A percentile compares a stretch with the other conserved stretches of the same genome.
These are phyloP conservation scores for Leptinotarsa lineolata DNA, from an alignment of 1,140 invertebrate genomes.

Conservation along the genomic window DNA sequence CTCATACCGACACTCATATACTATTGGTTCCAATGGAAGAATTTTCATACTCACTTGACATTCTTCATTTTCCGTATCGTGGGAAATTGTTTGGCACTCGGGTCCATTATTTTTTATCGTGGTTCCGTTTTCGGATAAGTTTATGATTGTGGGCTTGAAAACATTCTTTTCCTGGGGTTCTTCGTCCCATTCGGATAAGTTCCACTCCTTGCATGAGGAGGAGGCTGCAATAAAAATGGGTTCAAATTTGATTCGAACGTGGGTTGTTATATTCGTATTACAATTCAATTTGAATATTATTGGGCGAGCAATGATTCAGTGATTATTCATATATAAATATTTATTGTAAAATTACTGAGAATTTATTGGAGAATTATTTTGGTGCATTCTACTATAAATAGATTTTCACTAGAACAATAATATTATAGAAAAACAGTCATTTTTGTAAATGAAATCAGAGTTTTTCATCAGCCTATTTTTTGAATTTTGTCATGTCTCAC, in stretches of 20 bases:
- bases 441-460: not conserved
- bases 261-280: too few relatives aligned
- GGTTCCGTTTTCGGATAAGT: conserved; percentile 68
- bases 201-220: conserved; percentile 43
- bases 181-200: conserved; percentile 58
- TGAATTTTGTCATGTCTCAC: too few relatives aligned
- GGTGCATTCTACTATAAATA: not conserved
- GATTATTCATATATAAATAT: too few relatives aligned
- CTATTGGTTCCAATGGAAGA: not conserved
- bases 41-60: conserved; percentile 10
- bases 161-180: conserved; percentile 60
- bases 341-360: not conserved
- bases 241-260: too few relatives aligned
- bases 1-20: too few relatives aligned
- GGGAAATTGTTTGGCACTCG: conserved; percentile 21
- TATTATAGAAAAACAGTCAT: not conserved
- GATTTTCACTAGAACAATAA: not conserved
- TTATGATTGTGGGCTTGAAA: conserved; percentile 65
- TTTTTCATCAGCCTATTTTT: not conserved
- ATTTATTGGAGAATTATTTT: not conserved
- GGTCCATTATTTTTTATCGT: conserved; percentile 65
- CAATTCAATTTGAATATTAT: too few relatives aligned
- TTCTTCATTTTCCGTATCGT: conserved; percentile 28
- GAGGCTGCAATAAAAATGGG: conserved; percentile 17
- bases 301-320: too few relatives aligned